phyloP scores from a whole-genome alignment of 2,797 vertebrate genomes.

The Acomys russatus region DNA sequence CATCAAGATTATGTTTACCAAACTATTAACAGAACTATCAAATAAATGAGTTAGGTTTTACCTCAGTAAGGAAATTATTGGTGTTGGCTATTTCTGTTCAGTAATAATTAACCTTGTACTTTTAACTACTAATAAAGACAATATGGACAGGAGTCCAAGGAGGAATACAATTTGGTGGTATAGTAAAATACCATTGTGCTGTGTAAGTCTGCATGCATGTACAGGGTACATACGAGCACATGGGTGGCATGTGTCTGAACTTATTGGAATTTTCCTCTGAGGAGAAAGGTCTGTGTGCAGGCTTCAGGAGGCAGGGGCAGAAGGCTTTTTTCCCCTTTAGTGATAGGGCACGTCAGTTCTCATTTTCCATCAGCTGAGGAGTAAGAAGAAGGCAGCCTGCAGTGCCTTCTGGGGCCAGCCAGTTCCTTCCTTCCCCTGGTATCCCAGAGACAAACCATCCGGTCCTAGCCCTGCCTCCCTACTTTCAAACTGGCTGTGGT shows the following conservation, averaged over 20 bases:
- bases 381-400: background rate
- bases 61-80: background rate
- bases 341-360: slow-evolving; percentile 38
- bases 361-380: slow-evolving; percentile 52
- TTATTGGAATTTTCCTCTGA: background rate
- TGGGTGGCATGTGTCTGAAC: accelerated
- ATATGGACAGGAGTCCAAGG: background rate
- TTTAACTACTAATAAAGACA: background rate
- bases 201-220: too few species aligned
- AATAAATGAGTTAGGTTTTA: background rate
- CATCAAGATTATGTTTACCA: slow-evolving; percentile 10
- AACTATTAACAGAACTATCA: background rate
- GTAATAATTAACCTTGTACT: background rate
- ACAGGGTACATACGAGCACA: accelerated
- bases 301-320: slow-evolving; percentile 21
- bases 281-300: background rate
- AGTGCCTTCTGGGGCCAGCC: background rate
- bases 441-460: background rate
- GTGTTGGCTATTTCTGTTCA: slow-evolving; percentile 22
- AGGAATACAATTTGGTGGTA: background rate
- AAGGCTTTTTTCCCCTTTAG: background rate
- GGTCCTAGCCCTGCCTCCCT: background rate
- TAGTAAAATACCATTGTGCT: too few species aligned
- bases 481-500: background rate
- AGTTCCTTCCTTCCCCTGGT: background rate